Base-by-base conservation (phyloP, 1,140 invertebrate genomes). In the Danaus melanippus region DNA sequence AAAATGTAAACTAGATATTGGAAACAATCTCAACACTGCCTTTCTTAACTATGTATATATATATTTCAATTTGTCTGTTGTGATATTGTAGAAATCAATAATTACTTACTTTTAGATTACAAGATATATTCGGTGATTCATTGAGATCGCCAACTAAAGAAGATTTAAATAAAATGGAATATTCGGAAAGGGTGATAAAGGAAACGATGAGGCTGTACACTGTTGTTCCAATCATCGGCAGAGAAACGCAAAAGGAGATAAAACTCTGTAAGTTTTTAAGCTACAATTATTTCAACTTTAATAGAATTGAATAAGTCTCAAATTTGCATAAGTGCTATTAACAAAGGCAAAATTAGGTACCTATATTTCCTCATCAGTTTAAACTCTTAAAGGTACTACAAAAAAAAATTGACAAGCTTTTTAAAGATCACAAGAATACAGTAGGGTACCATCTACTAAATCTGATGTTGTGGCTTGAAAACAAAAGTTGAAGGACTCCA, bases 181-280 rank as follows among this genome's bases (percentile, higher is more conserved):
- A 75, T 45, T 59, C 80, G 43, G 84, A 86, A 40, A 64, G 80
- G 49, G 79, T 84, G 2, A 69, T 86, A 10, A 84, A 84, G 53
- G 84, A 86, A 51, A 76, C 76, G 0, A 78, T 84, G 74, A 67
- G 84, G 21, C 55, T 86, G 2, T 84, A 77, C 50, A 79, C 81
- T 1, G 74, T 79, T 1, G 79, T 76, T 0, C 81, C 84, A 4
- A 58, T 83, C 8, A 82, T 83, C 53, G 76, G 53, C 0, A 69
- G 79, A 51, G 65, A 68, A 58, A 79, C 75, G 1, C 58, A 71
- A 42, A 71, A 64, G 12, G 74, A 77, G 58, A 17, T 79, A 11
- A 75, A 76, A 54, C 60, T 81, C 10, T 71, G 78, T 81, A 63
- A 71, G 67, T 59, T 21, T 21, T 21, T 21, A 21, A 21, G 17